Evolutionary conservation across 2,888 invertebrate genomes (phyloP), one percentile per base, ranked within the genome.

Genomic region (Carcina quercana): DNA sequence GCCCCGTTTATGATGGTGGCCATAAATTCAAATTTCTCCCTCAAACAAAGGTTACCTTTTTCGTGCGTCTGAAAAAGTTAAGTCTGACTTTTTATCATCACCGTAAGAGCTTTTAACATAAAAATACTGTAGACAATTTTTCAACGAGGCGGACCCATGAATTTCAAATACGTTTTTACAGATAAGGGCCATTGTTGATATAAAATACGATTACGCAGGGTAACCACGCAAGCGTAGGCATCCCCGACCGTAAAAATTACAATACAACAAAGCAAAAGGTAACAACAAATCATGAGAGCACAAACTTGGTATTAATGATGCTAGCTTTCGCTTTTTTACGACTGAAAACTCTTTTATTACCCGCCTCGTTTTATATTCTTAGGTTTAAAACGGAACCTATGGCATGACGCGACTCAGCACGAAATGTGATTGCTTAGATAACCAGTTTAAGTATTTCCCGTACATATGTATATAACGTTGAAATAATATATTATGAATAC

Each of bases 201-300:
- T 76, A 76, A 78, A 76, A 71, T 76, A 79, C 65, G 78, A 78
- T 79, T 68, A 80, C 73, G 70, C 63, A 59, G 65, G 50, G 61
- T 57, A 64, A 51, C 74, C 80, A 80, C 78, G 80, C 80, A 56
- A 78, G 56, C 64, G 47, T 56, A 53, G 52, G 53, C 61, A 67
- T 70, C 67, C 65, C 46, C 54, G 50, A 49, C 63, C 58, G 61
- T 78, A 79, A 74, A 80, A 78, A 78, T 75, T 74, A 76, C 71
- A 76, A 75, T 74, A 70, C 66, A 71, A 72, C 71, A 70, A 69
- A 64, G 59, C 59, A 60, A 60, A 53, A 60, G 56, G 66, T 59
- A n/a, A n/a, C n/a, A n/a, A 76, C 70, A 75, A 75, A 79, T 76
- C 76, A 69, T 66, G 69, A 55, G 53, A 66, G 68, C 64, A 71